A percentile compares a stretch with the other conserved stretches of the same genome.
These are phyloP conservation scores for Sterrhoptilus dennistouni DNA, from an alignment of 2,113 vertebrate species.

Conservation along the genomic window DNA sequence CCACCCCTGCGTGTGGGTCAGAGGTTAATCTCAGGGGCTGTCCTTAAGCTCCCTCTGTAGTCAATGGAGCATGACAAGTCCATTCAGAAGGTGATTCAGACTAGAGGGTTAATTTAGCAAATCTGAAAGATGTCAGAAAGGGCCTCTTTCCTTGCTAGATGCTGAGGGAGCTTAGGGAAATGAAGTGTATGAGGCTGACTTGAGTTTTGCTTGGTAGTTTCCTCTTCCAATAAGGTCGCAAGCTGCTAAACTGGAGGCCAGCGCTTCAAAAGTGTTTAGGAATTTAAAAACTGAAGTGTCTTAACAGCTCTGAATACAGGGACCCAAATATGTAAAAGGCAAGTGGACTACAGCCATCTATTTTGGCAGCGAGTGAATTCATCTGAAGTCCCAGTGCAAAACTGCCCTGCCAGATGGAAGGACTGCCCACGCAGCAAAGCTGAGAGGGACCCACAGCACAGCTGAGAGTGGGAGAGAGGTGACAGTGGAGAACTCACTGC, in stretches of 20 bases:
- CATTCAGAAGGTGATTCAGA: conserved; percentile 24
- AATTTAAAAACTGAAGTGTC: neutral
- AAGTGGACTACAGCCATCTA: neutral
- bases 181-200: neutral
- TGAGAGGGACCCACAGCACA: fast-evolving
- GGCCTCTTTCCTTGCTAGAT: neutral
- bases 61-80: conserved; percentile 1
- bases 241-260: neutral
- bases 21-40: conserved; percentile 19
- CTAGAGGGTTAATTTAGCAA: conserved; percentile 5
- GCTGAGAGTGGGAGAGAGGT: neutral
- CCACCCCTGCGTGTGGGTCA: neutral
- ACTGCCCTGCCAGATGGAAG: neutral
- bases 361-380: neutral
- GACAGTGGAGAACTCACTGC: neutral
- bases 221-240: neutral
- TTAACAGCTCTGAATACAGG: neutral
- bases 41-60: neutral
- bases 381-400: neutral
- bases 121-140: neutral
- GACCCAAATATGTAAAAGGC: neutral
- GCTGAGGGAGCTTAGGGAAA: conserved; percentile 11
- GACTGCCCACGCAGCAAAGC: fast-evolving
- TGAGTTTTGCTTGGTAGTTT: neutral
- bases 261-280: neutral